Percentiles rank a stretch among this genome's conserved stretches.
Evolutionary conservation across 2,113 vertebrate genomes (phyloP).

Genomic region (Fukomys damarensis): DNA sequence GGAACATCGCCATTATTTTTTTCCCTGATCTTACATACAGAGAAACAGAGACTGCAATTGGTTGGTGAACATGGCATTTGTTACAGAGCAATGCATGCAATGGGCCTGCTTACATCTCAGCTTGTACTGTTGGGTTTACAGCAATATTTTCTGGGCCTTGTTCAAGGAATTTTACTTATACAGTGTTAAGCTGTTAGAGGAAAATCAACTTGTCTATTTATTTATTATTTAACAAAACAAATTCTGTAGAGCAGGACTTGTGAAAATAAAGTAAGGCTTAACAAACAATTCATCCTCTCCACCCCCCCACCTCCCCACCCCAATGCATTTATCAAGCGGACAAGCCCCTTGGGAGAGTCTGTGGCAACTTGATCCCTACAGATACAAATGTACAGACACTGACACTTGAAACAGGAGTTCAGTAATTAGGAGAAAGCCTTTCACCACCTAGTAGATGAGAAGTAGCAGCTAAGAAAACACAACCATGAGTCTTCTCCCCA

Average conservation of each 20-base stretch:
- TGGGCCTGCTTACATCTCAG: not conserved
- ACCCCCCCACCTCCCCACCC: too few relatives aligned
- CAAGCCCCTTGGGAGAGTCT: not conserved
- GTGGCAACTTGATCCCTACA: not conserved
- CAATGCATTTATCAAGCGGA: not conserved
- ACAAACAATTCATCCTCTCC: not conserved
- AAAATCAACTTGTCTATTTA: not conserved
- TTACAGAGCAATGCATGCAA: not conserved
- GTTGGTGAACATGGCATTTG: not conserved
- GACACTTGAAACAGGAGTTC: not conserved
- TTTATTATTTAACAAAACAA: slow-evolving; percentile 57
- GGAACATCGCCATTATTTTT: not conserved
- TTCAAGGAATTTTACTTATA: slow-evolving; percentile 31
- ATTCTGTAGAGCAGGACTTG: not conserved
- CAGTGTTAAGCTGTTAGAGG: slow-evolving; percentile 7
- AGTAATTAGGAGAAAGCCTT: slow-evolving; percentile 1
- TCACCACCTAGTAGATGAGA: slow-evolving; percentile 35
- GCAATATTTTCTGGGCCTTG: not conserved
- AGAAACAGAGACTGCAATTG: not conserved
- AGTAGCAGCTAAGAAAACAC: slow-evolving; percentile 18
- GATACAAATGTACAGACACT: not conserved
- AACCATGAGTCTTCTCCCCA: not conserved
- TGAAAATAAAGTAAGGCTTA: slow-evolving; percentile 45
- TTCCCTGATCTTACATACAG: not conserved
- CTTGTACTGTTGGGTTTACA: not conserved